Base-by-base conservation (phyloP, 2,888 invertebrate species). In the Ernsta delagoae region DNA sequence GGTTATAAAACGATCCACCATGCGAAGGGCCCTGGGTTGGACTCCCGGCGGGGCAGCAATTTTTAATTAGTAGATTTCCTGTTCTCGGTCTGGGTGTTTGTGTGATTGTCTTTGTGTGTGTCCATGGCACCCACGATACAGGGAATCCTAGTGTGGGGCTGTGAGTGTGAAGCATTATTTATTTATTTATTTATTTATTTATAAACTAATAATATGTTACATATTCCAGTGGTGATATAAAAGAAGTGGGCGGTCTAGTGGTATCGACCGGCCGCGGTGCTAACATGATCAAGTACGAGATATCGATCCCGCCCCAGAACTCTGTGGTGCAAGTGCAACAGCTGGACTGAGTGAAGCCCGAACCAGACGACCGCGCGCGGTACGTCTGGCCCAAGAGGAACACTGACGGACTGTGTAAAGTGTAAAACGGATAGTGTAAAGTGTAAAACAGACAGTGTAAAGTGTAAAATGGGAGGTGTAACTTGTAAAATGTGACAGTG, bases 221-320 rank as follows among this genome's bases (percentile, higher is more conserved):
- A n/a, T n/a, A n/a, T 72, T 71, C 7, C 86, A 92, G 91, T 31
- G 84, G 85, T 11, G 93, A 92, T 71, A 89, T 87, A 7, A 93
- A 92, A 74, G 94, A 91, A 74, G 87, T 90, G 0, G 88, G 89
- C 11, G 87, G 86, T 0, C 83, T 87, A 70, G 94, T 87, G 73
- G 88, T 90, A 65, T 94, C 85, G 48, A 85, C 85, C 72, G 94
- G 86, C 54, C 87, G 84, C 73, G 93, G 88, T 75, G 86, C 85
- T 63, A 94, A 83, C 71, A 93, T 95, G 69, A 94, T 95, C 75
- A 95, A 95, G 82, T 95, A 95, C 79, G 95, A 95, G 85, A 94
- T 94, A 74, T 87, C 91, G 34, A 89, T 95, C 73, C 94, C 94
- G 1, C 94, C 90, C 31, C 91, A 93, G 70, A 81, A 85, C 5